These are phyloP conservation scores for Oncorhynchus gorbuscha DNA, from an alignment of 2,113 vertebrate genomes.

Conservation along the genomic window DNA sequence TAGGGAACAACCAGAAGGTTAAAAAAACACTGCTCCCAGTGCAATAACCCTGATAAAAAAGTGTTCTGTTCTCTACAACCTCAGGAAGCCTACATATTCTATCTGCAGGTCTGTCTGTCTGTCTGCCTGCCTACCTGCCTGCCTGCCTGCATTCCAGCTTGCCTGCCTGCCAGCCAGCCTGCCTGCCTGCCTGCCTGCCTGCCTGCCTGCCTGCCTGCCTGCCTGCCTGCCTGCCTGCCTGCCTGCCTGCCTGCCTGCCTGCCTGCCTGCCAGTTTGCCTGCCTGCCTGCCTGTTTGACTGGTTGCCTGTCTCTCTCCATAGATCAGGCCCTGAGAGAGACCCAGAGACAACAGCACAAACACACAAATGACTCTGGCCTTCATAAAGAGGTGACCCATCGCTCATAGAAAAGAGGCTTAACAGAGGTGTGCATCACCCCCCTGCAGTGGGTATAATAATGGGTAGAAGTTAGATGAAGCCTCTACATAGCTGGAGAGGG, in stretches of 20 bases:
- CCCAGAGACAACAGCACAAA: constrained; percentile 52
- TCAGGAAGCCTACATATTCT: not conserved
- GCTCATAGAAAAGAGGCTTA: constrained; percentile 47
- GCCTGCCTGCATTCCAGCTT: not conserved
- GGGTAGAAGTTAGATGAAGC: no score
- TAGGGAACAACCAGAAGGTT: no score
- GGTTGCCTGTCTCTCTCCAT: constrained; percentile 1
- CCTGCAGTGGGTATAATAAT: no score
- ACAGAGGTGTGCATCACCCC: constrained; percentile 44
- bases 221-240: not conserved
- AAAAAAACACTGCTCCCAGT: no score
- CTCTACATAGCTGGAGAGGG: constrained; percentile 36
- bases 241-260: not conserved
- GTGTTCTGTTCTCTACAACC: not conserved
- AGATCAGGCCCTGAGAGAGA: constrained; percentile 47
- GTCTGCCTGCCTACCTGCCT: not conserved
- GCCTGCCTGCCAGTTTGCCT: not conserved
- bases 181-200: not conserved
- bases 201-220: not conserved
- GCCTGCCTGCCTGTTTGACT: not conserved
- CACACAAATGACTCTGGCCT: constrained; percentile 57
- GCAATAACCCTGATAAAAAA: no score
- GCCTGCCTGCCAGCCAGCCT: not conserved
- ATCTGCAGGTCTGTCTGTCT: not conserved
- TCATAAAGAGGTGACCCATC: constrained; percentile 54